phyloP scores from a whole-genome alignment of 2,888 invertebrate genomes.

The Pandemis cinnamomeana region DNA sequence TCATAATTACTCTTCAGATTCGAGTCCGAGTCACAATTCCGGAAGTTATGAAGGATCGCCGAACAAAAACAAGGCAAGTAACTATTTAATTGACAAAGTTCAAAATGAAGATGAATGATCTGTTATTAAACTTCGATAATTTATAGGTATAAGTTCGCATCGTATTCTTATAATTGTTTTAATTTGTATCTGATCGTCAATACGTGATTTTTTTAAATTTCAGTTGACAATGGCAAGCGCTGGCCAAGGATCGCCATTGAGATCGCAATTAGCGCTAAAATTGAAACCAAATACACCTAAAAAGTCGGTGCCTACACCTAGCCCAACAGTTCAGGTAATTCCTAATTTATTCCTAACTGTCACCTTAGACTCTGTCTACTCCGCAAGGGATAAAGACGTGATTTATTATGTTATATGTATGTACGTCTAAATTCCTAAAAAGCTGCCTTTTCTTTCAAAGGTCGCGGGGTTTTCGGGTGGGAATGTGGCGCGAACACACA shows the following conservation, averaged over 20 bases:
- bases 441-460: background rate
- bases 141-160: background rate
- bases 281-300: conserved; percentile 85
- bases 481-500: background rate
- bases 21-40: conserved; percentile 74
- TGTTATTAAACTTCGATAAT: background rate
- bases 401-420: no score
- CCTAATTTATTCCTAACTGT: background rate
- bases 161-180: background rate
- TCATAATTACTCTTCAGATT: conserved; percentile 57
- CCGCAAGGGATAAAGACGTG: no score
- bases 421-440: no score
- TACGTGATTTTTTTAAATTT: conserved; percentile 46
- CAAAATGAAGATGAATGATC: background rate
- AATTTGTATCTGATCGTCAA: background rate
- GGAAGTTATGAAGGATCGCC: conserved; percentile 77
- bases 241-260: conserved; percentile 90
- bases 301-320: conserved; percentile 72
- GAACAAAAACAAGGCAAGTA: conserved; percentile 73
- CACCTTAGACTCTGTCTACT: no score
- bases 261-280: conserved; percentile 88
- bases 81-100: background rate
- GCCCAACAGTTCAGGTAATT: conserved; percentile 77
- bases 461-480: background rate
- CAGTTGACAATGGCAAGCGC: conserved; percentile 82